Conservation (phyloP, 2,797 vertebrate species). For the Tiaroga cobitis region DNA sequence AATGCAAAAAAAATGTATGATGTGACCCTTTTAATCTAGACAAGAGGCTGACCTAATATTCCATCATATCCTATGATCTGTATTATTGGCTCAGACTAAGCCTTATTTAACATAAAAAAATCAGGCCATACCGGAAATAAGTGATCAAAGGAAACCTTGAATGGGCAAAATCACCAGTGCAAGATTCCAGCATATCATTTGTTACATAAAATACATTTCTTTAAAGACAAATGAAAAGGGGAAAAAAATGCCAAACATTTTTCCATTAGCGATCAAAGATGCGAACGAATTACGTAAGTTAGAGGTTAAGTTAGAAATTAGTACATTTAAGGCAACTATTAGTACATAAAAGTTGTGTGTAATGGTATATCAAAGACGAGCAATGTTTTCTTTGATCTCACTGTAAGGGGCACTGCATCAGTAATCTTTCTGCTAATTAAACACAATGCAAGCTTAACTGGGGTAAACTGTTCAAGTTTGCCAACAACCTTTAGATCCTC, state of each 20-base stretch:
- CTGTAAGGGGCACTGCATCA: conserved; percentile 30
- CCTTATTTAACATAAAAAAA: conserved; percentile 55
- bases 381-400: conserved; percentile 43
- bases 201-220: conserved; percentile 11
- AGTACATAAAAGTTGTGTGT: conserved; percentile 22
- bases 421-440: conserved; percentile 49
- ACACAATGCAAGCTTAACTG: conserved; percentile 45
- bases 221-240: not conserved
- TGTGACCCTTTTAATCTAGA: conserved; percentile 59
- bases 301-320: conserved; percentile 12
- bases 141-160: conserved; percentile 58
- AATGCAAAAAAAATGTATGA: not conserved
- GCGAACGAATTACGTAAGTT: not conserved
- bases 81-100: conserved; percentile 49
- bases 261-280: not conserved
- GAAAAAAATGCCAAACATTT: not conserved
- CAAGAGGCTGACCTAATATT: conserved; percentile 65
- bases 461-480: conserved; percentile 41
- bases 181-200: not conserved
- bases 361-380: conserved; percentile 27
- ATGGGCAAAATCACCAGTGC: not conserved
- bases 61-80: conserved; percentile 43
- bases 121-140: conserved; percentile 42
- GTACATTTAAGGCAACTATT: conserved; percentile 10
- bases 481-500: conserved; percentile 32